phyloP scores from a whole-genome alignment of 2,113 vertebrate species.

The Narcine bancroftii region DNA sequence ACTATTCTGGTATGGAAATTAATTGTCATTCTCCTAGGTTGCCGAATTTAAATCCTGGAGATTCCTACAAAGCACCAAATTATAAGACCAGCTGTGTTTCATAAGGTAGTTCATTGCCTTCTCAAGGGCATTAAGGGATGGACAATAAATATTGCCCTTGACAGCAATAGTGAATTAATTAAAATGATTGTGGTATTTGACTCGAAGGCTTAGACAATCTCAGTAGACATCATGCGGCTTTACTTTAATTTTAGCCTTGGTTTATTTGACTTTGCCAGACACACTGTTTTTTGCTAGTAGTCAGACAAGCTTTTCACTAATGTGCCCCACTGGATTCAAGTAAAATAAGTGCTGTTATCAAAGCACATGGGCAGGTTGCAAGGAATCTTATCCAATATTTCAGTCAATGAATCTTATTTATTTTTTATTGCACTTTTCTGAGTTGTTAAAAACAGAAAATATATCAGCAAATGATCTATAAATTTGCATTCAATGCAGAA shows the following conservation, averaged over 20 bases:
- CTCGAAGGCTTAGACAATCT: background rate
- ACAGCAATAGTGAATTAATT: background rate
- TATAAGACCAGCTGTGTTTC: too few relatives aligned
- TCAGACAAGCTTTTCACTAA: background rate
- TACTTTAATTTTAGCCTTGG: background rate
- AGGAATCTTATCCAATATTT: background rate
- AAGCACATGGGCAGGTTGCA: background rate
- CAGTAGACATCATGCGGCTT: background rate
- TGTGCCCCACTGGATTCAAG: background rate
- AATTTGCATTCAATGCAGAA: background rate
- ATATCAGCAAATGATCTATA: background rate
- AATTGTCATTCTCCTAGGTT: too few relatives aligned
- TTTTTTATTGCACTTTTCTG: conserved; percentile 13
- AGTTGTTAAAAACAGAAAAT: background rate
- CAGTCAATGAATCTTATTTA: conserved; percentile 10
- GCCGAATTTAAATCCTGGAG: too few relatives aligned
- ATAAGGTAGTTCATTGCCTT: too few relatives aligned
- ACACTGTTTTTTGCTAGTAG: background rate
- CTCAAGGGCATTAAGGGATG: too few relatives aligned
- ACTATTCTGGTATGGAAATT: too few relatives aligned
- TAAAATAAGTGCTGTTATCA: background rate
- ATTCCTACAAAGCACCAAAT: too few relatives aligned
- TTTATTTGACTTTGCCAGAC: background rate
- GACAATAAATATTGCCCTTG: too few relatives aligned
- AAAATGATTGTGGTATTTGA: background rate